A percentile compares a stretch with the other conserved stretches of the same genome.
Conservation (phyloP, 2,888 invertebrate species). For the Chironomus riparius region DNA sequence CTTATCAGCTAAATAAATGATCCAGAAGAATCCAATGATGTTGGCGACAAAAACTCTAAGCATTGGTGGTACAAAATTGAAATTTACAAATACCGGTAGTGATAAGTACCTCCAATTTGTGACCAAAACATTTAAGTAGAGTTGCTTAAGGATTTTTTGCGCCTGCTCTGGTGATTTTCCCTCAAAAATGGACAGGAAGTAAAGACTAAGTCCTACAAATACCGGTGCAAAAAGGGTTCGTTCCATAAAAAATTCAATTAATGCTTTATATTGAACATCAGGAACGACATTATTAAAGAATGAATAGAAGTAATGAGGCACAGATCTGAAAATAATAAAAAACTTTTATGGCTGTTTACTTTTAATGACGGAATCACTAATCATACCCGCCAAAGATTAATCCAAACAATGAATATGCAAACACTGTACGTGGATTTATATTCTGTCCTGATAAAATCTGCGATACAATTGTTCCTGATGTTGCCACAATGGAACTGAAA, state of each 20-base stretch:
- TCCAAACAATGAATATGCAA: conserved; percentile 68
- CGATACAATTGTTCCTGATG: conserved; percentile 62
- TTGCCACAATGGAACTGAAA: conserved; percentile 58
- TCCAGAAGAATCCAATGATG: conserved; percentile 70
- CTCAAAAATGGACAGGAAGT: conserved; percentile 65
- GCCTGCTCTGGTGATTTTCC: conserved; percentile 61
- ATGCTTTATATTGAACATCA: conserved; percentile 47
- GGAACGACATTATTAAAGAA: conserved; percentile 53
- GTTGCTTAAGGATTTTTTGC: conserved; percentile 50
- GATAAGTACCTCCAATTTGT: conserved; percentile 73
- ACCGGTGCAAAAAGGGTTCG: conserved; percentile 59
- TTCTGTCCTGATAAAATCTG: conserved; percentile 55
- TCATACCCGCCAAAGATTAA: conserved; percentile 61
- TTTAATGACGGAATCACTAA: too few species aligned
- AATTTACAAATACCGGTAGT: conserved; percentile 61
- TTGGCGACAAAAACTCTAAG: conserved; percentile 65
- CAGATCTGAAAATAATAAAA: conserved; percentile 38
- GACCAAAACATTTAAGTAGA: conserved; percentile 57
- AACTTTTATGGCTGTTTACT: too few species aligned
- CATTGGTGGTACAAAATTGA: conserved; percentile 68
- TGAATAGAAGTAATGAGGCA: conserved; percentile 70
- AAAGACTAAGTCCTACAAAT: conserved; percentile 64
- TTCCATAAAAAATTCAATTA: conserved; percentile 58
- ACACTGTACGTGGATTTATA: conserved; percentile 55
- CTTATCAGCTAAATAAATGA: conserved; percentile 61